These are phyloP conservation scores for Siniperca obscura DNA, from an alignment of 2,797 vertebrate genomes.

Conservation along the genomic window DNA sequence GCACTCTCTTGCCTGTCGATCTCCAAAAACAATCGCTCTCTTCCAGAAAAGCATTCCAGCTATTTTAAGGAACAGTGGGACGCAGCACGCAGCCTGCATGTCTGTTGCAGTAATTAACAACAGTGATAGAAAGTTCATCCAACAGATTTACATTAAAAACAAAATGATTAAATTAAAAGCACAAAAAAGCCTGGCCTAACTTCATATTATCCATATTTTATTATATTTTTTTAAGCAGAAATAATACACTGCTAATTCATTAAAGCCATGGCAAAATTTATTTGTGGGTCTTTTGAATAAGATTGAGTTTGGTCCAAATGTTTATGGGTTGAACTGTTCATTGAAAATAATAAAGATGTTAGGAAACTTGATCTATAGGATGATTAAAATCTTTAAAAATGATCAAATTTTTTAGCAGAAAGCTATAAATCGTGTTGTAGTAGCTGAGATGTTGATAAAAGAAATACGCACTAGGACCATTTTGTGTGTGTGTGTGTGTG, in stretches of 20 bases:
- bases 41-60: slow-evolving; percentile 71
- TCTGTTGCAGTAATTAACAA: slow-evolving; percentile 49
- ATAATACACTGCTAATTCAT: background rate
- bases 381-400: background rate
- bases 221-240: background rate
- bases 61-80: slow-evolving; percentile 57
- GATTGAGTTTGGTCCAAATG: background rate
- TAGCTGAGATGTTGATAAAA: background rate
- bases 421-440: background rate
- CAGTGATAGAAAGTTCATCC: slow-evolving; percentile 19
- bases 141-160: background rate
- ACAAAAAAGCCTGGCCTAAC: background rate
- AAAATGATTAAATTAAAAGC: background rate
- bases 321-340: background rate
- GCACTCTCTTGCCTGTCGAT: slow-evolving; percentile 26
- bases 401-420: background rate
- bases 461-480: too few relatives aligned
- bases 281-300: background rate
- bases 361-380: background rate
- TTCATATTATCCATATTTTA: background rate
- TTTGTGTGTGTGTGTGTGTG: background rate
- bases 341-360: background rate
- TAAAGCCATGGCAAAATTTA: background rate
- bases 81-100: slow-evolving; percentile 20
- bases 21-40: slow-evolving; percentile 45